Evolutionary conservation across 2,113 vertebrate genomes (phyloP).

Genomic region (Rutilus rutilus): DNA sequence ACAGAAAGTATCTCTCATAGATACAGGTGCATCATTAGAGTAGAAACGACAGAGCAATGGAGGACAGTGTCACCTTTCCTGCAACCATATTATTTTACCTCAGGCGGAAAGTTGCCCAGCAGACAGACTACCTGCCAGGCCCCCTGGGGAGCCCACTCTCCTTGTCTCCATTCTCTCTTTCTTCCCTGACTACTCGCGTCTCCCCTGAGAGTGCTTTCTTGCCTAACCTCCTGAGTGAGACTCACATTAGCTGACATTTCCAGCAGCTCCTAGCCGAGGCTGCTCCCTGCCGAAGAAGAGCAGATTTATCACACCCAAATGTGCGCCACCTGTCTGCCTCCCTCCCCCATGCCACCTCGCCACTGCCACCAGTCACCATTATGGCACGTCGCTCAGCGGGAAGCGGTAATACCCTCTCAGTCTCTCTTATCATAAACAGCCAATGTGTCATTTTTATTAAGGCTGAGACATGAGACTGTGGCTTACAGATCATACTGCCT

Average conservation of each 20-base stretch:
- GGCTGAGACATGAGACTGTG: constrained; percentile 40
- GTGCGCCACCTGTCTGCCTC: constrained; percentile 63
- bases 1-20: constrained; percentile 28
- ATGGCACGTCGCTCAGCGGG: constrained; percentile 46
- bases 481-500: constrained; percentile 35
- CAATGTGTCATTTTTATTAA: constrained; percentile 50
- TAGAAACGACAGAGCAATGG: constrained; percentile 21
- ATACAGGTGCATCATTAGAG: constrained; percentile 10
- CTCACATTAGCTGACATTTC: constrained; percentile 63
- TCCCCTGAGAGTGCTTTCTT: constrained; percentile 34
- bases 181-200: constrained; percentile 1
- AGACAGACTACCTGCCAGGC: constrained; percentile 36
- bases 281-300: constrained; percentile 57
- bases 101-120: constrained; percentile 23
- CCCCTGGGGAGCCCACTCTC: constrained; percentile 16
- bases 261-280: constrained; percentile 45
- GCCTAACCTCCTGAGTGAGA: constrained; percentile 59
- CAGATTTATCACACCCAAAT: constrained; percentile 63
- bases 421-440: constrained; percentile 51
- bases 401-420: constrained; percentile 12
- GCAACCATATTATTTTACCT: constrained; percentile 28
- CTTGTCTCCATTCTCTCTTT: constrained; percentile 20
- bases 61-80: constrained; percentile 35
- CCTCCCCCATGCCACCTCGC: constrained; percentile 33
- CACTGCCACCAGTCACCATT: constrained; percentile 49